Base-by-base conservation (phyloP, 2,113 vertebrate genomes). In the Alouatta palliata region DNA sequence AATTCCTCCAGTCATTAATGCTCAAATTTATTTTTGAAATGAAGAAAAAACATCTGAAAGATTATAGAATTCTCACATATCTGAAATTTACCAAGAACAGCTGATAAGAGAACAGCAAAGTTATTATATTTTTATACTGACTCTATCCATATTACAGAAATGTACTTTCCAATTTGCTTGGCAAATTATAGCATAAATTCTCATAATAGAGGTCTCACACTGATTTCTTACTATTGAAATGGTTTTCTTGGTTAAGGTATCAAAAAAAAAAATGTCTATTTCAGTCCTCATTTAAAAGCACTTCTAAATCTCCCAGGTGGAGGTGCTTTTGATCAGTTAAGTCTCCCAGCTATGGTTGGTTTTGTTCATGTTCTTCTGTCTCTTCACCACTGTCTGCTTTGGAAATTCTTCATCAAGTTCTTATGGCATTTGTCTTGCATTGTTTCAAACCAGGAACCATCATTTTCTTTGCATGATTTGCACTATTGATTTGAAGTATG, bases 21-120 rank as follows among this genome's bases (percentile, higher is more conserved):
- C 20, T 95, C 25, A 77, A 52, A 71, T 90, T 91, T 95, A 90
- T 86, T 49, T 90, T 81, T 1, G n/a, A 92, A 94, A 64, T 82
- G 8, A 84, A 95, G 12, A 66, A 45, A 5, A 70, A 96, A 56
- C 20, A 94, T 52, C 27, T 81, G 8, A 52, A 77, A 88, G 10
- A 2, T 73, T 43, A 73, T 13, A 71, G 66, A 95, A 90, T 25
- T 70, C 6, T 73, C 27, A 66, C 1, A 19, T 47, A 81, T 73
- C 49, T 96, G 75, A 90, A 76, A 75, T 85, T 94, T 86, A 45
- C 20, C 21, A 35, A 68, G 43, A 66, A 13, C 71, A 81, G 61
- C 61, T 92, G 77, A 14, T n/a, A 82, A 88, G 8, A 92, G 20
- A 88, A 54, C 5, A 45, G 27, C 0, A 64, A 37, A 73, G 47